Percentiles rank a stretch among this genome's conserved stretches.
phyloP scores from a whole-genome alignment of 2,888 invertebrate genomes.

The Elaeidobius kamerunicus region DNA sequence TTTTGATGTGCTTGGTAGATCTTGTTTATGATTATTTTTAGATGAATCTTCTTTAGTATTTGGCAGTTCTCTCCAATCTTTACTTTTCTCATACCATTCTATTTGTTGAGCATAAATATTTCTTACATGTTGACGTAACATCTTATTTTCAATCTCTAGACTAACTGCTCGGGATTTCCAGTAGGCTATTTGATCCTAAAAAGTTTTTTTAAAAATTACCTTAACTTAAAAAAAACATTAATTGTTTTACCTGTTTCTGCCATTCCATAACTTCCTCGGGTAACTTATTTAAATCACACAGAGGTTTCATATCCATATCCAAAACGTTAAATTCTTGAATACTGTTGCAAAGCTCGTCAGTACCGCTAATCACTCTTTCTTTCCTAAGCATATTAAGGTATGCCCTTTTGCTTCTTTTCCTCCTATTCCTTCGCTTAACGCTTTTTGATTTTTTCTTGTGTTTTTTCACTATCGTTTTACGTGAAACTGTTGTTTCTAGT shows the following conservation, averaged over 20 bases:
- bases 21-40: slow-evolving; percentile 6
- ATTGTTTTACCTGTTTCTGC: slow-evolving; percentile 49
- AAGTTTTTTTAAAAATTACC: too few relatives aligned
- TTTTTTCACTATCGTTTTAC: slow-evolving; percentile 16
- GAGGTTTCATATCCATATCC: slow-evolving; percentile 39
- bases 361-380: slow-evolving; percentile 31
- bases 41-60: background rate
- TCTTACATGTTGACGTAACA: slow-evolving; percentile 54
- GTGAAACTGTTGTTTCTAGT: slow-evolving; percentile 16
- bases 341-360: slow-evolving; percentile 38
- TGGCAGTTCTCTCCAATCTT: slow-evolving; percentile 9
- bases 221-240: slow-evolving; percentile 7
- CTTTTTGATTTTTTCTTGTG: slow-evolving; percentile 12
- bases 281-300: slow-evolving; percentile 22
- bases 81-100: slow-evolving; percentile 34
- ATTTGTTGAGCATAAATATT: slow-evolving; percentile 43
- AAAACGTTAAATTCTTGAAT: slow-evolving; percentile 40
- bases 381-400: slow-evolving; percentile 36
- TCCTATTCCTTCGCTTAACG: slow-evolving; percentile 27
- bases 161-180: slow-evolving; percentile 60
- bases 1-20: slow-evolving; percentile 6
- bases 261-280: slow-evolving; percentile 45
- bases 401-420: slow-evolving; percentile 35
- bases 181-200: slow-evolving; percentile 55
- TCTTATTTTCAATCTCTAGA: slow-evolving; percentile 57